Conservation (phyloP, 2,888 invertebrate genomes). For the Amorpha juglandis region DNA sequence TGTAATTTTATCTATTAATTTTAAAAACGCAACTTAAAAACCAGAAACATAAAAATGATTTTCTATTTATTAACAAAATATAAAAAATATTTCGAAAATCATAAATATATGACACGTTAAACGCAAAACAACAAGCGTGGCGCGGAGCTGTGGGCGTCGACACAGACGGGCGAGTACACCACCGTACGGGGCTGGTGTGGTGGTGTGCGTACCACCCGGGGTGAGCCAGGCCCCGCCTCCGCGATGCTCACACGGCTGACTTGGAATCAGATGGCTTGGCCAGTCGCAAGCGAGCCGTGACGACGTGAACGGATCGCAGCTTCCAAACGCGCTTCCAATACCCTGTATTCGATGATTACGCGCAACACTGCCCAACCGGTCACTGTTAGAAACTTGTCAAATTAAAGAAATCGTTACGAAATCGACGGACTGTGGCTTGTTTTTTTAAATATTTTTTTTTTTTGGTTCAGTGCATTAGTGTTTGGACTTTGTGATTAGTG, state of each 20-base stretch:
- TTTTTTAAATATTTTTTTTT: constrained; percentile 43
- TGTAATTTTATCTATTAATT: neutral
- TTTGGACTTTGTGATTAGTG: constrained; percentile 27
- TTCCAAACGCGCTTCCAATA: constrained; percentile 67
- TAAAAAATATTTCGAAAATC: neutral
- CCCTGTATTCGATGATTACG: constrained; percentile 80
- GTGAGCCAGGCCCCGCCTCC: constrained; percentile 72
- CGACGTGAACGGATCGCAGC: constrained; percentile 82
- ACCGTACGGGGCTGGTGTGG: constrained; percentile 48
- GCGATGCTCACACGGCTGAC: constrained; percentile 83
- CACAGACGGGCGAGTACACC: constrained; percentile 32
- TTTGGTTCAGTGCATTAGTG: constrained; percentile 34
- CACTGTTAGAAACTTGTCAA: constrained; percentile 74
- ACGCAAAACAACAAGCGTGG: constrained; percentile 28
- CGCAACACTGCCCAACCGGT: constrained; percentile 75
- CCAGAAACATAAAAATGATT: too few species aligned
- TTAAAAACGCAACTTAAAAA: too few species aligned
- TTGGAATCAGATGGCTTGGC: constrained; percentile 83
- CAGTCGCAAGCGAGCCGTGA: constrained; percentile 83
- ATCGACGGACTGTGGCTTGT: constrained; percentile 66
- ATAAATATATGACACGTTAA: constrained; percentile 17
- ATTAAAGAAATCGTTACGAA: constrained; percentile 68
- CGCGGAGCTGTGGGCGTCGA: constrained; percentile 24
- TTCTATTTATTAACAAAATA: neutral
- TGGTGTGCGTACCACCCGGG: constrained; percentile 73